Conservation (phyloP, 2,113 vertebrate genomes). For the Suncus etruscus region DNA sequence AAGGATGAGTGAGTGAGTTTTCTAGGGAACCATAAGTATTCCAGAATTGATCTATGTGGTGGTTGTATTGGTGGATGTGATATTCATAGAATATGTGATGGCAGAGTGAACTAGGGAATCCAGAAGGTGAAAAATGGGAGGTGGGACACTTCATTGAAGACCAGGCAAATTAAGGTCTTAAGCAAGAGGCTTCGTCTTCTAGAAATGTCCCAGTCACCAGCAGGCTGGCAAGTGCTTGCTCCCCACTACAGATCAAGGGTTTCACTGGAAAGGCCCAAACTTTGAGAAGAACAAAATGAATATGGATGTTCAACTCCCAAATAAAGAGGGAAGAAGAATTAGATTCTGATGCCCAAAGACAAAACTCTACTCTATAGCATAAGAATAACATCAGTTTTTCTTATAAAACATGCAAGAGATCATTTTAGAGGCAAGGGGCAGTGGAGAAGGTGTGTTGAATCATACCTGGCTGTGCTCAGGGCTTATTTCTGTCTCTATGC, state of each 20-base stretch:
- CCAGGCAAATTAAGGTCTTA: slow-evolving; percentile 15
- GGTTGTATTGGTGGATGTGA: background rate
- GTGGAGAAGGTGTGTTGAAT: too few species aligned
- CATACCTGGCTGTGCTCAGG: too few species aligned
- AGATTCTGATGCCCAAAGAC: too few species aligned
- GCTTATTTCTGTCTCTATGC: too few species aligned
- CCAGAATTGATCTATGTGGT: slow-evolving; percentile 19
- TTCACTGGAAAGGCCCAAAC: background rate
- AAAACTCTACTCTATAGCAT: too few species aligned
- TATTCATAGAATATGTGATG: slow-evolving; percentile 49
- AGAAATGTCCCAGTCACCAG: slow-evolving; percentile 14
- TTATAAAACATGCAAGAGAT: too few species aligned
- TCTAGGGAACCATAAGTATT: slow-evolving; percentile 41
- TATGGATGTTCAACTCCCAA: too few species aligned
- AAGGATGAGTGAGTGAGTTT: background rate
- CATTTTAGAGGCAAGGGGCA: too few species aligned
- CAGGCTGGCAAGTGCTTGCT: background rate
- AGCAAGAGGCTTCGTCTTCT: background rate
- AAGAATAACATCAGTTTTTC: too few species aligned
- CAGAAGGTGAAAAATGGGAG: background rate
- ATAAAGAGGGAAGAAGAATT: too few species aligned
- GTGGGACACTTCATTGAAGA: background rate
- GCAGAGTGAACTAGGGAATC: slow-evolving; percentile 17
- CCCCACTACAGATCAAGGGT: background rate
- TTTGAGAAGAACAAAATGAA: too few species aligned